These are phyloP conservation scores for Elaeidobius kamerunicus DNA, from an alignment of 2,888 invertebrate genomes.

Conservation along the genomic window DNA sequence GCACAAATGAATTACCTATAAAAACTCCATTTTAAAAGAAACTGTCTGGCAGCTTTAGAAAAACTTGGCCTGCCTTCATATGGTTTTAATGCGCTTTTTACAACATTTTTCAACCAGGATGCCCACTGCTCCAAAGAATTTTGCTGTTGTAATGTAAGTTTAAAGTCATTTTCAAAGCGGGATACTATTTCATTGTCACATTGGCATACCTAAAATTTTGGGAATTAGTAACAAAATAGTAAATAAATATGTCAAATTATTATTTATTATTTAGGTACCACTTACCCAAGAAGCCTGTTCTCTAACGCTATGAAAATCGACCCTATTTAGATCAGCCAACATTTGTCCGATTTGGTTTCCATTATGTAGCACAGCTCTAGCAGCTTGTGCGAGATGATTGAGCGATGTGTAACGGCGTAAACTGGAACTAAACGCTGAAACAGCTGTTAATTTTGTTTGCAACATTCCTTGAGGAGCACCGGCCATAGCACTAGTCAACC, in stretches of 20 bases:
- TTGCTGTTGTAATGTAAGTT: conserved; percentile 86
- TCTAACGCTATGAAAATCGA: conserved; percentile 97
- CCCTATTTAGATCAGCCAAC: conserved; percentile 93
- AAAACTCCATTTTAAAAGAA: conserved; percentile 98
- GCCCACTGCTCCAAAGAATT: conserved; percentile 97
- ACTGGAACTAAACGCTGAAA: conserved; percentile 91
- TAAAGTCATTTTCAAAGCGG: conserved; percentile 88
- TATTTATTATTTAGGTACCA: too few species aligned
- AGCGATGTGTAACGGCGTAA: conserved; percentile 93
- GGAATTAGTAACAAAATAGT: neutral
- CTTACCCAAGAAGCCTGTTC: conserved; percentile 86
- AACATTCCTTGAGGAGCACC: conserved; percentile 81
- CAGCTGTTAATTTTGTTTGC: conserved; percentile 78
- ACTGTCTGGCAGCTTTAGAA: conserved; percentile 83
- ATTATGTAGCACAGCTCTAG: conserved; percentile 93
- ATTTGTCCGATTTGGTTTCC: conserved; percentile 94
- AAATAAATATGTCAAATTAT: neutral
- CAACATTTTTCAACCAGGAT: conserved; percentile 92
- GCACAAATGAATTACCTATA: too few species aligned
- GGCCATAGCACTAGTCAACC: conserved; percentile 76
- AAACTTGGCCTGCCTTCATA: conserved; percentile 82
- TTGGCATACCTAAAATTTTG: conserved; percentile 66
- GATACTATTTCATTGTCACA: conserved; percentile 78
- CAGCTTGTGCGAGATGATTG: conserved; percentile 92
- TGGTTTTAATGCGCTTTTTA: conserved; percentile 83